Conservation (phyloP, 2,113 vertebrate species). For the Cygnus buccinator region DNA sequence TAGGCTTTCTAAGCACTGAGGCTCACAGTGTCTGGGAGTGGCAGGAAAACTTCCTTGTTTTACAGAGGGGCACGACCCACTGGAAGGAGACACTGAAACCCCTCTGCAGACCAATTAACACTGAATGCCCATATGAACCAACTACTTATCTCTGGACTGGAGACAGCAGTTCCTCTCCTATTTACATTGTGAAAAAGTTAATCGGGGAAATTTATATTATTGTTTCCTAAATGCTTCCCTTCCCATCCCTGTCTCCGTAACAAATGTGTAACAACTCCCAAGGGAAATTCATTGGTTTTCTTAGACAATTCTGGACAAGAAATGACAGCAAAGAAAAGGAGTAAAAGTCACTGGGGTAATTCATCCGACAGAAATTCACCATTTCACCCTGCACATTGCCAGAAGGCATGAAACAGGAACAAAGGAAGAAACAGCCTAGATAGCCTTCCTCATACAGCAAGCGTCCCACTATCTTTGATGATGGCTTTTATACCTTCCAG, state of each 20-base stretch:
- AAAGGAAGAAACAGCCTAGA: background rate
- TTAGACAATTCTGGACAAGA: background rate
- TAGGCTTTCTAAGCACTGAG: background rate
- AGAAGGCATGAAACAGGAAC: background rate
- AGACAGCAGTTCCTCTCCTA: background rate
- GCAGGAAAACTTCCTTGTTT: background rate
- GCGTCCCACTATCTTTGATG: background rate
- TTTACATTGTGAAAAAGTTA: background rate
- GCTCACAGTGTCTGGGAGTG: background rate
- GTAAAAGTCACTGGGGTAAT: background rate
- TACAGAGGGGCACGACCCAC: accelerated
- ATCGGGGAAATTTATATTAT: background rate
- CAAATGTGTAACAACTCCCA: accelerated
- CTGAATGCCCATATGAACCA: background rate
- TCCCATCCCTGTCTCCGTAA: background rate
- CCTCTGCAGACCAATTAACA: accelerated
- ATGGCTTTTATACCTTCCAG: background rate
- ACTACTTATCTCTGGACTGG: background rate
- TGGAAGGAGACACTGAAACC: background rate
- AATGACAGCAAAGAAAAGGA: background rate
- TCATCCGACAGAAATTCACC: background rate
- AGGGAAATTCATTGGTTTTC: background rate
- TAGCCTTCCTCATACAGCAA: background rate
- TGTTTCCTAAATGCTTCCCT: background rate
- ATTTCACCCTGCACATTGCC: background rate